These are phyloP conservation scores for Pyrochroa serraticornis DNA, from an alignment of 2,888 invertebrate species.

Conservation along the genomic window DNA sequence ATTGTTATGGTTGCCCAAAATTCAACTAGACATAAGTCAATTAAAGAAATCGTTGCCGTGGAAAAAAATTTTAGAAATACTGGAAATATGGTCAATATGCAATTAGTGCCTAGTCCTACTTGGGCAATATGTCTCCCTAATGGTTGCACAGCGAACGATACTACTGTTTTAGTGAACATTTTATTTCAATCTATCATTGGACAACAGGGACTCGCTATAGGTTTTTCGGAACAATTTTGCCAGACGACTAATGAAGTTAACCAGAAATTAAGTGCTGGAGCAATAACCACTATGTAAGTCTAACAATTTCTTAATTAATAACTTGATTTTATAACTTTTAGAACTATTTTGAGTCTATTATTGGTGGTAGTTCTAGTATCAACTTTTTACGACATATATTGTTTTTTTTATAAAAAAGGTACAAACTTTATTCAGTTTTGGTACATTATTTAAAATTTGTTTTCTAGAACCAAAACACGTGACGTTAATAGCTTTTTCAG, in stretches of 20 bases:
- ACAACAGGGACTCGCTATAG: constrained; percentile 15
- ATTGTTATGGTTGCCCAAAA: neutral
- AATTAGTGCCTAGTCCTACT: constrained; percentile 9
- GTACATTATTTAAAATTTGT: constrained; percentile 8
- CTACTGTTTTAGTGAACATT: constrained; percentile 50
- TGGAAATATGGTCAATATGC: neutral
- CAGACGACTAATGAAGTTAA: constrained; percentile 36
- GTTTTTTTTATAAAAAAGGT: constrained; percentile 23
- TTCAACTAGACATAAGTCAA: neutral
- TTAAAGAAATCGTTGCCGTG: neutral
- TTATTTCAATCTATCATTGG: neutral
- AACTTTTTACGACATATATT: constrained; percentile 38
- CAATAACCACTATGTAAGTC: constrained; percentile 38
- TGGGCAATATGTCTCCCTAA: constrained; percentile 37
- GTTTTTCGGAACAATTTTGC: constrained; percentile 31
- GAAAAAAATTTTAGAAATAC: neutral
- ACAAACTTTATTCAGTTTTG: constrained; percentile 5
- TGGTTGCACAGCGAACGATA: constrained; percentile 52
- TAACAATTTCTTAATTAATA: neutral
- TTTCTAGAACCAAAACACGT: constrained; percentile 35
- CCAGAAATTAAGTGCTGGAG: constrained; percentile 31
- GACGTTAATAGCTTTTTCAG: constrained; percentile 40
- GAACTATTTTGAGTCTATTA: constrained; percentile 32
- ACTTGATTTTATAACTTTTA: constrained; percentile 22
- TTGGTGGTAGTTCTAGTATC: constrained; percentile 28